Evolutionary conservation across 2,797 vertebrate species (phyloP).

Genomic region (Dallia pectoralis): DNA sequence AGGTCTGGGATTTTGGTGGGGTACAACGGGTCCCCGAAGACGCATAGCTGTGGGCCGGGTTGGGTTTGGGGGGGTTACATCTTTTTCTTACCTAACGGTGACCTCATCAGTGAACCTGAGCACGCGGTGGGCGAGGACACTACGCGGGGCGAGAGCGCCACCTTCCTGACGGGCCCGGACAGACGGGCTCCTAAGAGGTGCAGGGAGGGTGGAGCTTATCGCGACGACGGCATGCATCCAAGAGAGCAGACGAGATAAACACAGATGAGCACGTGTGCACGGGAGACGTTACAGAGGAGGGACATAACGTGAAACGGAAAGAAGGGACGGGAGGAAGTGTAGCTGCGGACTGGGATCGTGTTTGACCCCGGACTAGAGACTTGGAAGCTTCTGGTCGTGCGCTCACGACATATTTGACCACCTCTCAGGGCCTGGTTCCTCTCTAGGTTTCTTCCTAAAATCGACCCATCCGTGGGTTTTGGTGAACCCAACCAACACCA

Average conservation of each 20-base stretch:
- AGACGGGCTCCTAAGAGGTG: slow-evolving; percentile 83
- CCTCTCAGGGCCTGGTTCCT: too few relatives aligned
- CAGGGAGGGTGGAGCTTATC: slow-evolving; percentile 86
- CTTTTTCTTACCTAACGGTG: slow-evolving; percentile 80
- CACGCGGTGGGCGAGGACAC: slow-evolving; percentile 75
- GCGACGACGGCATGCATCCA: slow-evolving; percentile 47
- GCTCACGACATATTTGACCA: too few relatives aligned
- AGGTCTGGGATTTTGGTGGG: slow-evolving; percentile 12
- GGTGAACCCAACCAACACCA: too few relatives aligned
- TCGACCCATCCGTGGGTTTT: too few relatives aligned
- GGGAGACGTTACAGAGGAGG: not conserved
- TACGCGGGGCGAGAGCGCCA: slow-evolving; percentile 65
- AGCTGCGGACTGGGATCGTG: not conserved
- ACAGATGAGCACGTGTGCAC: not conserved
- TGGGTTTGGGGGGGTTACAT: not conserved
- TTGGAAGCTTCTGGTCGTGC: not conserved
- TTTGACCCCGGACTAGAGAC: not conserved
- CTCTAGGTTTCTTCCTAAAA: too few relatives aligned
- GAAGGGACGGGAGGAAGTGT: not conserved
- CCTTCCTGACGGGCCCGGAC: slow-evolving; percentile 78
- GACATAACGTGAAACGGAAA: not conserved
- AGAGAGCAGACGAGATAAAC: slow-evolving; percentile 42
- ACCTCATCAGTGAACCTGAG: slow-evolving; percentile 84
- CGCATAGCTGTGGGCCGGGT: not conserved
- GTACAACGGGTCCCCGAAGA: not conserved